phyloP scores from a whole-genome alignment of 2,797 vertebrate genomes.

The Bradypodion ventrale region DNA sequence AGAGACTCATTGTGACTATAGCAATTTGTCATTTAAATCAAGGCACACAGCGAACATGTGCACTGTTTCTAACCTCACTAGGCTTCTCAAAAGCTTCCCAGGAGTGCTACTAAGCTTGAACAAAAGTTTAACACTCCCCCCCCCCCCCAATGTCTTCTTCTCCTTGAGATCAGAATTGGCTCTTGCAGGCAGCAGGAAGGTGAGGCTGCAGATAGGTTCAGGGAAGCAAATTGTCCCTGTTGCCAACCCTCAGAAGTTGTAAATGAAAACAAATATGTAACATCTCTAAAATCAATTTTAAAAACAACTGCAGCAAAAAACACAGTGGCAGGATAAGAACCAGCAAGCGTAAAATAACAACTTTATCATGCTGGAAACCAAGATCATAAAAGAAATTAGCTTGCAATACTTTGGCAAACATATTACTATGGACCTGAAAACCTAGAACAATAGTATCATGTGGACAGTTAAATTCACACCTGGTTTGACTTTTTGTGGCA shows the following conservation, averaged over 20 bases:
- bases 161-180: neutral
- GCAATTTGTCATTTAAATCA: no score
- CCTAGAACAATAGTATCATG: neutral
- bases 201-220: neutral
- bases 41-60: neutral
- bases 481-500: neutral
- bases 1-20: neutral
- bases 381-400: neutral
- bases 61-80: neutral
- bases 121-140: no score
- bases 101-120: neutral
- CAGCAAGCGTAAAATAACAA: no score
- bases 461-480: no score
- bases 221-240: no score
- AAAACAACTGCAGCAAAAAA: neutral
- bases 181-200: neutral
- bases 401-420: neutral
- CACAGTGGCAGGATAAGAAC: neutral
- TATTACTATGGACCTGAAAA: neutral
- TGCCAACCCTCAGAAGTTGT: no score
- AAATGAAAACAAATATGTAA: slow-evolving; percentile 1
- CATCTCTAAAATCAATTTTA: neutral
- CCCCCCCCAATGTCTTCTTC: no score
- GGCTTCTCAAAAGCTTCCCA: neutral
- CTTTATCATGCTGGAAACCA: no score